Percentiles rank a stretch among this genome's conserved stretches.
Conservation (phyloP, 2,888 invertebrate species). For the Ophion ellenae region DNA sequence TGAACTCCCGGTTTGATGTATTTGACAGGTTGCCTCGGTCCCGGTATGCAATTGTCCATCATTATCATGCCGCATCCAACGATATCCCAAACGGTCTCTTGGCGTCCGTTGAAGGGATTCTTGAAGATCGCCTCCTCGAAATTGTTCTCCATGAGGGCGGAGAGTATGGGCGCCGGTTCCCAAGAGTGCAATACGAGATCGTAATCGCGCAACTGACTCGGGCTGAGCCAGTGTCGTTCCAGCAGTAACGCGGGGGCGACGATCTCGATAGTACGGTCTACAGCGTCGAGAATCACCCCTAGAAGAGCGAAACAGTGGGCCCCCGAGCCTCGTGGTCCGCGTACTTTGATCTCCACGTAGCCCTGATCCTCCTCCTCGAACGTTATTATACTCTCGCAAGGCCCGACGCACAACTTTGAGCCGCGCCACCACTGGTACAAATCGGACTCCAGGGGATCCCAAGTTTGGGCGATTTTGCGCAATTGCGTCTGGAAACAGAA, state of each 20-base stretch:
- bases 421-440: conserved; percentile 90
- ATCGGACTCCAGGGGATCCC: conserved; percentile 86
- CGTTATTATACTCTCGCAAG: conserved; percentile 88
- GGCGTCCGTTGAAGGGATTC: conserved; percentile 80
- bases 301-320: conserved; percentile 88
- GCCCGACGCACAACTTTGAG: conserved; percentile 88
- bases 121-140: conserved; percentile 80
- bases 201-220: conserved; percentile 85
- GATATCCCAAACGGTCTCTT: conserved; percentile 81
- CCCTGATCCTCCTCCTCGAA: conserved; percentile 86
- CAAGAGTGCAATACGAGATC: conserved; percentile 82
- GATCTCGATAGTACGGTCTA: conserved; percentile 86
- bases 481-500: conserved; percentile 85
- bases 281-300: conserved; percentile 87
- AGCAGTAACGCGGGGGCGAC: conserved; percentile 89
- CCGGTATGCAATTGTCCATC: conserved; percentile 80
- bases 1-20: conserved; percentile 87
- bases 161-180: conserved; percentile 79
- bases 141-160: conserved; percentile 78
- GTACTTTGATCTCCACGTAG: conserved; percentile 88
- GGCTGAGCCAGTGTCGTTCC: conserved; percentile 88
- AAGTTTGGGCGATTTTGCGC: conserved; percentile 85
- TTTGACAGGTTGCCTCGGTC: conserved; percentile 83
- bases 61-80: conserved; percentile 79
- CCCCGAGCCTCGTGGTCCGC: conserved; percentile 86